Base-by-base conservation (phyloP, 2,888 invertebrate genomes). In the Oxyscelio sp. region DNA sequence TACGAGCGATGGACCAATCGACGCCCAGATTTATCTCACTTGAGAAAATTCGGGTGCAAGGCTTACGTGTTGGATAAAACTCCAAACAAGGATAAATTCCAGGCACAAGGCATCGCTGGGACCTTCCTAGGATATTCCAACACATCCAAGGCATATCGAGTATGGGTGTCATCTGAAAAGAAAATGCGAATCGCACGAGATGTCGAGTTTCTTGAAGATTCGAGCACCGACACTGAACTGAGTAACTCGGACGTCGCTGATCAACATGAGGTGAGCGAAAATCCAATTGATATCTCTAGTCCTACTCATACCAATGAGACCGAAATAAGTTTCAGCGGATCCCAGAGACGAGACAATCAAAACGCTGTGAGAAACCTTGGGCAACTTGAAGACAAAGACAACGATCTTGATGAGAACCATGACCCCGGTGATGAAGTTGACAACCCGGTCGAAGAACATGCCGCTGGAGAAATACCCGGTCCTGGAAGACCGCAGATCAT, bases 61-160 rank as follows among this genome's bases (percentile, higher is more conserved):
- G 43, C 43, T 4, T 63, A 22, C n/a, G n/a, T n/a, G n/a, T n/a
- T n/a, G n/a, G 22, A 63, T 22, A 63, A 63, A 63, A 40, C 43
- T 21, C 61, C 61, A n/a, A 45, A 24, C 5, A 63, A 63, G n/a
- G 61, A 43, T 13, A 63, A 63, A 11, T 63, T 63, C 19, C 24
- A 38, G 0, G 21, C 61, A 43, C 38, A 43, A 6, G 61, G 61
- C 8, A 63, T 63, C n/a, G 61, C 40, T 21, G 61, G n/a, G n/a
- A n/a, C n/a, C n/a, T n/a, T n/a, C n/a, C n/a, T n/a, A n/a, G n/a
- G n/a, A n/a, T n/a, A n/a, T 24, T 17, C 61, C 1, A 24, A 40
- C 19, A 43, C 21, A 19, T 40, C 43, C 13, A 63, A 63, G n/a
- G 61, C 61, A 6, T 63, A 21, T 22, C 38, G 43, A 2, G 38